These are phyloP conservation scores for Neodiprion fabricii DNA, from an alignment of 1,140 invertebrate species.

Conservation along the genomic window DNA sequence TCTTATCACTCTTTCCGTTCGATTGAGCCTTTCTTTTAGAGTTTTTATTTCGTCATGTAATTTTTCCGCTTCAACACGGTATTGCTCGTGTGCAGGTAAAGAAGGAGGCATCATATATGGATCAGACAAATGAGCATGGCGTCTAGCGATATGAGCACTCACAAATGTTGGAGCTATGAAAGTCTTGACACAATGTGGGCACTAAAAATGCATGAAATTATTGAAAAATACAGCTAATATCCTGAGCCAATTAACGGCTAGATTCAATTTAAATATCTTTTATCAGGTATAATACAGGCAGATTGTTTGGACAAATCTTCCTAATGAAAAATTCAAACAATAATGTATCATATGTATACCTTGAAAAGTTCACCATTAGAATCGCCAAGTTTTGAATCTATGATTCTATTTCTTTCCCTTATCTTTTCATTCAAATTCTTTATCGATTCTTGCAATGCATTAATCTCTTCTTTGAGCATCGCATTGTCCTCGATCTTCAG, in stretches of 20 bases:
- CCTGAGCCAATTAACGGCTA: conserved; percentile 5
- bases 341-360: conserved; percentile 28
- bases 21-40: conserved; percentile 65
- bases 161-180: conserved; percentile 52
- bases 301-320: no score
- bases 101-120: conserved; percentile 18
- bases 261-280: conserved; percentile 11
- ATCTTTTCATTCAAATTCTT: conserved; percentile 44
- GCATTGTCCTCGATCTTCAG: conserved; percentile 62
- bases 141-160: conserved; percentile 48
- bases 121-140: conserved; percentile 42
- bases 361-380: conserved; percentile 54
- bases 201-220: conserved; percentile 39
- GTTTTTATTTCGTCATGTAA: conserved; percentile 66
- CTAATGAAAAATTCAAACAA: no score
- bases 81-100: conserved; percentile 49
- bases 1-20: conserved; percentile 61
- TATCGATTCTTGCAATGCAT: conserved; percentile 35
- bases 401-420: conserved; percentile 44
- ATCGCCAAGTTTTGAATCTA: conserved; percentile 46
- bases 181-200: conserved; percentile 55
- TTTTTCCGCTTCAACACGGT: conserved; percentile 62
- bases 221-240: conserved; percentile 4
- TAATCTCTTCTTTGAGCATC: conserved; percentile 42
- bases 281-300: not conserved